Conservation (phyloP, 2,113 vertebrate genomes). For the Cyphomyrus discorhynchus region DNA sequence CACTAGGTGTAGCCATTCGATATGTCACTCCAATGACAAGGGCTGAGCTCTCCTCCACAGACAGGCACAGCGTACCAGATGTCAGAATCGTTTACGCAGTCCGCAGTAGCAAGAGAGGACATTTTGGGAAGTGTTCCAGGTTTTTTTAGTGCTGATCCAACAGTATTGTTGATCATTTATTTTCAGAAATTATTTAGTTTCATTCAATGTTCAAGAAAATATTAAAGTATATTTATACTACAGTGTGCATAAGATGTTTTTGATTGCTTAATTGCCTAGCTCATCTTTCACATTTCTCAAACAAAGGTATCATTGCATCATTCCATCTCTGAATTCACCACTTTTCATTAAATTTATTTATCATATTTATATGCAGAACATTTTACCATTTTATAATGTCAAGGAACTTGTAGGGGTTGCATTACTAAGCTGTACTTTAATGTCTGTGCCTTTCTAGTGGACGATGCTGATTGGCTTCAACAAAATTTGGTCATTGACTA, state of each 20-base stretch:
- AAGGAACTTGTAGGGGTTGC: background rate
- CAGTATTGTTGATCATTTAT: background rate
- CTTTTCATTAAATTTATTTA: background rate
- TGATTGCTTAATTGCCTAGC: background rate
- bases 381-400: background rate
- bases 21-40: background rate
- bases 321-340: background rate
- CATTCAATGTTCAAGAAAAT: background rate
- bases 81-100: background rate
- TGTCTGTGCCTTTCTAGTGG: constrained; percentile 17
- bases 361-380: background rate
- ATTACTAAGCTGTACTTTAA: background rate
- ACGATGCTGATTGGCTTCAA: background rate
- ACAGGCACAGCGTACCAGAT: background rate
- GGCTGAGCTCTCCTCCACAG: background rate
- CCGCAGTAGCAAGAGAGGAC: background rate
- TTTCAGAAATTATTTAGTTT: background rate
- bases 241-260: background rate
- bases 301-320: background rate
- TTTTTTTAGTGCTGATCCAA: background rate
- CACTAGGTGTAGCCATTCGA: background rate
- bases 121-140: background rate
- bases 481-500: background rate
- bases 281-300: background rate
- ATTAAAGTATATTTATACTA: constrained; percentile 6